These are phyloP conservation scores for Saguinus imperator DNA, from an alignment of 2,113 vertebrate species.

Conservation along the genomic window DNA sequence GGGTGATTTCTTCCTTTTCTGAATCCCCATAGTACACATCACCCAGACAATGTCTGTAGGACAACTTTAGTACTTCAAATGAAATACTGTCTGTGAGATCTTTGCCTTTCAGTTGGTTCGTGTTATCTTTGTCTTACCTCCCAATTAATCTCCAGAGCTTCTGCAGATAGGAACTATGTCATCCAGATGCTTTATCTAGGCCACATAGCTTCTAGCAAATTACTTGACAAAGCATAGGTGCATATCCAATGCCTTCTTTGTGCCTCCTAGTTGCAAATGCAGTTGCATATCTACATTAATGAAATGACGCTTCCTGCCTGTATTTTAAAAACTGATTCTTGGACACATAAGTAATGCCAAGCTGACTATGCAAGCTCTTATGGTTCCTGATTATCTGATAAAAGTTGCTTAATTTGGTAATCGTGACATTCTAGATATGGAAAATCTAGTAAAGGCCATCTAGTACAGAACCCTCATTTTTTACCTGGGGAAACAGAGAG, in stretches of 20 bases:
- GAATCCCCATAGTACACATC: background rate
- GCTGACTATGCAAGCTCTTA: background rate
- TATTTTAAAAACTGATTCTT: background rate
- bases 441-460: background rate
- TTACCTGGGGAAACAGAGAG: background rate
- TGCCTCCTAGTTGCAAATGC: background rate
- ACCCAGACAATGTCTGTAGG: constrained; percentile 23
- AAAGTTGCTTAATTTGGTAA: background rate
- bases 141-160: constrained; percentile 9
- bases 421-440: background rate
- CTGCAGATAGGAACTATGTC: background rate
- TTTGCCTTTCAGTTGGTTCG: background rate
- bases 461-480: background rate
- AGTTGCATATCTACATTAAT: background rate
- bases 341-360: background rate
- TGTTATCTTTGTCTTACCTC: constrained; percentile 17
- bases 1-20: constrained; percentile 51
- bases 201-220: background rate
- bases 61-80: background rate
- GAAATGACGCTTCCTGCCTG: background rate
- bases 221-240: background rate
- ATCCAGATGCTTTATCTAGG: constrained; percentile 27
- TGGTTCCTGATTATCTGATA: background rate
- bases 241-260: background rate
- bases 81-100: background rate